These are phyloP conservation scores for Pangasius djambal DNA, from an alignment of 2,797 vertebrate genomes.

Conservation along the genomic window DNA sequence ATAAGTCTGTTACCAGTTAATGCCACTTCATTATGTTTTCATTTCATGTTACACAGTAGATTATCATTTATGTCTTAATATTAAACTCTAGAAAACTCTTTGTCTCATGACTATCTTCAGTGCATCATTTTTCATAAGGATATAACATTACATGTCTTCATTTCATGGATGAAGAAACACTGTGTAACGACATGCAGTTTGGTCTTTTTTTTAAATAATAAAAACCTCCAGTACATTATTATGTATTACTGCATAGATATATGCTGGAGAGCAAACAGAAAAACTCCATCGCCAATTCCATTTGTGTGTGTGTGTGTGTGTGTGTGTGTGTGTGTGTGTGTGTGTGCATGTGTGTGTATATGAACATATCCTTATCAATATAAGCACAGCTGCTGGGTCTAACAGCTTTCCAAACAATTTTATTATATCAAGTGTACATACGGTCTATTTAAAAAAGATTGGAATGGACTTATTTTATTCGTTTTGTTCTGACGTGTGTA, in stretches of 20 bases:
- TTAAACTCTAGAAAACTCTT: neutral
- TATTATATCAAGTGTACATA: neutral
- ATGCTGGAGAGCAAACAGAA: neutral
- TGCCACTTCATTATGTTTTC: neutral
- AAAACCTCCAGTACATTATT: neutral
- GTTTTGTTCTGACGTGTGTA: neutral
- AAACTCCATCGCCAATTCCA: neutral
- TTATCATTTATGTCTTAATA: neutral
- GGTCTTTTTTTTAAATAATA: neutral
- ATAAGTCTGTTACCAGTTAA: too few relatives aligned
- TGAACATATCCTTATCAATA: slow-evolving; percentile 1
- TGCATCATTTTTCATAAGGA: neutral
- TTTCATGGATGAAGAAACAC: neutral
- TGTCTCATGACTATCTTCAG: neutral
- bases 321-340: neutral
- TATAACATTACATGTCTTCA: neutral
- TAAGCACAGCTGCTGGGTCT: slow-evolving; percentile 7
- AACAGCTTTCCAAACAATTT: neutral
- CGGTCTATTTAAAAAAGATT: neutral
- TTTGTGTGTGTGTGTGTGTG: neutral
- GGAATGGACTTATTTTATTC: neutral
- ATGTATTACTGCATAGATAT: neutral
- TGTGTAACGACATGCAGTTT: neutral
- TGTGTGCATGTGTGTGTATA: neutral
- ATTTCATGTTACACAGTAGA: neutral